phyloP scores from a whole-genome alignment of 2,797 vertebrate genomes.

The Phrynocephalus vlangalii region DNA sequence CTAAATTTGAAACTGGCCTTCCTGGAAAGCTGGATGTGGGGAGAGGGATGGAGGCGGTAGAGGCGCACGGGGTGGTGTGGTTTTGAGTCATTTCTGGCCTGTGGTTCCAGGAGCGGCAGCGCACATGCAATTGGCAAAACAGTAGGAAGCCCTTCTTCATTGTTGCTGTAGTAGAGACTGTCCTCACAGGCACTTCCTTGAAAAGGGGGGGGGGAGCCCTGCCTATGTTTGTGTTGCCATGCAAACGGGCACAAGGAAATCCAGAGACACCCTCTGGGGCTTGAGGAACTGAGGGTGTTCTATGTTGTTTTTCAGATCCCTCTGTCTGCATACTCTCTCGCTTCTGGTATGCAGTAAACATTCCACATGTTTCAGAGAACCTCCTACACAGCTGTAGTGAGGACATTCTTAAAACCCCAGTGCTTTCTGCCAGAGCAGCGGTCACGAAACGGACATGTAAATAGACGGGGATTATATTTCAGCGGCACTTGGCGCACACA shows the following conservation, averaged over 20 bases:
- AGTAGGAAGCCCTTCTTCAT: slow-evolving; percentile 15
- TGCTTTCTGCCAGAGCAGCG: neutral
- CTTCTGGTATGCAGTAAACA: slow-evolving; percentile 44
- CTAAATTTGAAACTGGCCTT: slow-evolving; percentile 33
- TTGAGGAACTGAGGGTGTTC: slow-evolving; percentile 73
- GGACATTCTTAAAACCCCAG: slow-evolving; percentile 15
- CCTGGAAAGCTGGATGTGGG: slow-evolving; percentile 21
- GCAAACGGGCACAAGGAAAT: slow-evolving; percentile 41
- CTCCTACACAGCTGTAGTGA: slow-evolving; percentile 32
- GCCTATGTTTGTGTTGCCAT: slow-evolving; percentile 41
- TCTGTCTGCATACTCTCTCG: slow-evolving; percentile 39
- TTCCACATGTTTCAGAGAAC: slow-evolving; percentile 39
- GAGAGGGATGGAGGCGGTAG: neutral
- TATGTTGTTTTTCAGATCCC: slow-evolving; percentile 46
- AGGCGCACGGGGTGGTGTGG: neutral
- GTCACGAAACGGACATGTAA: slow-evolving; percentile 12
- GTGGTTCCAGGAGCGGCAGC: neutral
- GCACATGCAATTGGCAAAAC: neutral
- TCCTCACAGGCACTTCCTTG: slow-evolving; percentile 17
- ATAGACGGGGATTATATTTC: neutral
- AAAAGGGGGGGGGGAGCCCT: neutral
- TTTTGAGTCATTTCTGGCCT: neutral
- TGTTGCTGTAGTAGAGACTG: neutral
- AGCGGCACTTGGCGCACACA: neutral
- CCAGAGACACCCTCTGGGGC: slow-evolving; percentile 71